phyloP scores from a whole-genome alignment of 2,797 vertebrate species.

The Hoplostethus atlanticus region DNA sequence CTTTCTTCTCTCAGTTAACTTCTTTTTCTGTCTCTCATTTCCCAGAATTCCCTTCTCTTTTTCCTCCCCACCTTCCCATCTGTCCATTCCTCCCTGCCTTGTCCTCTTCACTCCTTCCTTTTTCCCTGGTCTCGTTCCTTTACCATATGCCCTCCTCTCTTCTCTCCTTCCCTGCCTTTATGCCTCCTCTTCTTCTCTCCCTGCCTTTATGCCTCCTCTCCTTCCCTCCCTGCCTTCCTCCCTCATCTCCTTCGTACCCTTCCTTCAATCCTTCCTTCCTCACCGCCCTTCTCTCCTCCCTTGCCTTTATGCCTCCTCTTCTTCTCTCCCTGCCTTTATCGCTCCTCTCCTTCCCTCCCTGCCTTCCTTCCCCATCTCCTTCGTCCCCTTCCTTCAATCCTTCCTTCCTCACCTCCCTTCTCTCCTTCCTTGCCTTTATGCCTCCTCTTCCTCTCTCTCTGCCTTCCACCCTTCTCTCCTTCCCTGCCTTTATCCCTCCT shows the following conservation, averaged over 20 bases:
- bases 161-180: not conserved
- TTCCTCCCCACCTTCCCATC: conserved; percentile 32
- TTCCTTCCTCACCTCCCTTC: not conserved
- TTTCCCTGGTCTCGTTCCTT: not conserved
- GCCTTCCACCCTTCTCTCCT: not conserved
- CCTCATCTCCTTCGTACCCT: no score
- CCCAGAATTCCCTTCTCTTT: conserved; percentile 7
- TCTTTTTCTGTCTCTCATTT: not conserved
- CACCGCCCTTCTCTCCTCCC: not conserved
- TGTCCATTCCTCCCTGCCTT: conserved; percentile 1
- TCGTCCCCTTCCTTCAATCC: not conserved
- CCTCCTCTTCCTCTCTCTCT: not conserved
- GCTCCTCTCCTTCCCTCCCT: not conserved
- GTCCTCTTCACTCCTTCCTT: not conserved
- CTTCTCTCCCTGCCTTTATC: not conserved
- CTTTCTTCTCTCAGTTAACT: not conserved
- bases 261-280: conserved; percentile 2
- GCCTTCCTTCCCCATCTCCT: not conserved
- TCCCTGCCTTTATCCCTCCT: not conserved
- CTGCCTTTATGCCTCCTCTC: not conserved
- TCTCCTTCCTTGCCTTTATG: not conserved
- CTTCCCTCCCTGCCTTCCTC: not conserved
- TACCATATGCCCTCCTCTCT: conserved; percentile 10
- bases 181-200: not conserved
- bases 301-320: not conserved